Percentiles rank a stretch among this genome's conserved stretches.
phyloP scores from a whole-genome alignment of 2,888 invertebrate species.

The Tetramorium bicarinatum region DNA sequence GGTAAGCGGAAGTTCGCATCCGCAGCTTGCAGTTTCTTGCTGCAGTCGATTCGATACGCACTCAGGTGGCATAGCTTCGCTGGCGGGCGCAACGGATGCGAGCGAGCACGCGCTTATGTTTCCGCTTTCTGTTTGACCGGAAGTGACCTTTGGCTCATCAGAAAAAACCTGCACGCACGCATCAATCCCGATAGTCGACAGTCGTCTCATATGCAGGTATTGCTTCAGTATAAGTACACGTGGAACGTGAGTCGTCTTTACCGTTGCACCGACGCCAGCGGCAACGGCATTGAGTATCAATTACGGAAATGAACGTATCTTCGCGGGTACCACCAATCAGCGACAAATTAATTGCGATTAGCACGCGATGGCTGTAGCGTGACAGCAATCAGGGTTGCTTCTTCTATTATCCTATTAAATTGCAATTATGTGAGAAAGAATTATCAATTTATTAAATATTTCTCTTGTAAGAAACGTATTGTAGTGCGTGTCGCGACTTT shows the following conservation, averaged over 20 bases:
- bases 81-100: conserved; percentile 74
- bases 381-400: not conserved
- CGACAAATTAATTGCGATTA: conserved; percentile 12
- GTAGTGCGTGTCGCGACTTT: not conserved
- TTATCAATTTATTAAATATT: not conserved
- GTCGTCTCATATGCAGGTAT: not conserved
- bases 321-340: conserved; percentile 3
- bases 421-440: not conserved
- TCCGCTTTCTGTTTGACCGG: conserved; percentile 79
- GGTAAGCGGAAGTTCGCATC: conserved; percentile 53
- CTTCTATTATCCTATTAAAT: conserved; percentile 3
- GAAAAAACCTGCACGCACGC: conserved; percentile 73
- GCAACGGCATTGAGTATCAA: conserved; percentile 25
- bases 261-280: conserved; percentile 30
- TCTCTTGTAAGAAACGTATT: not conserved
- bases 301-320: conserved; percentile 27
- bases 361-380: conserved; percentile 17
- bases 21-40: conserved; percentile 14
- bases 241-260: conserved; percentile 7
- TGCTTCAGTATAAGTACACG: conserved; percentile 28
- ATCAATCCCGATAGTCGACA: conserved; percentile 25
- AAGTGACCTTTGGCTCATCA: conserved; percentile 80
- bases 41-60: conserved; percentile 19
- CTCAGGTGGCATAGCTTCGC: conserved; percentile 45
- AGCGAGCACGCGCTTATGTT: conserved; percentile 79